Evolutionary conservation across 2,888 invertebrate genomes (phyloP).

Genomic region (Linnaemya tessellans): DNA sequence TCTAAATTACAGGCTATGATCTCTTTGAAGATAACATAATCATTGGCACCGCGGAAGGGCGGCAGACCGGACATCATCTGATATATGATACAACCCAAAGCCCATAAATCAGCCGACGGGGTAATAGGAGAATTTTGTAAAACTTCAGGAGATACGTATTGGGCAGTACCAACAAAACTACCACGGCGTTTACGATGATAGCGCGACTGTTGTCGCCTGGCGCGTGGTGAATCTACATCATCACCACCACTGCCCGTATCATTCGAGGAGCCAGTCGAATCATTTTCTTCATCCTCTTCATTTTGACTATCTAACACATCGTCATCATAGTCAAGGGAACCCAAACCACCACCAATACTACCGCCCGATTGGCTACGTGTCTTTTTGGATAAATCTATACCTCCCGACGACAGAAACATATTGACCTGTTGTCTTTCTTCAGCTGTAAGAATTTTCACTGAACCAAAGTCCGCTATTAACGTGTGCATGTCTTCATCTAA

Average conservation of each 20-base stretch:
- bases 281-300: conserved; percentile 63
- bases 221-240: conserved; percentile 73
- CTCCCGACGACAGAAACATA: conserved; percentile 71
- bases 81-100: conserved; percentile 97
- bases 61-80: conserved; percentile 98
- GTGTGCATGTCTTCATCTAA: conserved; percentile 98
- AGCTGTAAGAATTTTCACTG: conserved; percentile 90
- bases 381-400: conserved; percentile 71
- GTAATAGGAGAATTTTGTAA: conserved; percentile 91
- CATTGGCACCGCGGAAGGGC: conserved; percentile 95
- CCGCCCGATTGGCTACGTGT: conserved; percentile 66
- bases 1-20: conserved; percentile 95
- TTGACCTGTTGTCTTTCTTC: conserved; percentile 73
- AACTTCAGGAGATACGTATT: conserved; percentile 99
- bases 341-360: conserved; percentile 37
- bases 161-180: conserved; percentile 99
- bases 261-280: conserved; percentile 67
- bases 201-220: conserved; percentile 67
- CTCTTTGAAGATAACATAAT: conserved; percentile 98
- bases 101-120: conserved; percentile 96
- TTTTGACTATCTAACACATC: conserved; percentile 56
- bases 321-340: conserved; percentile 44
- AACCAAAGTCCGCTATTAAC: conserved; percentile 98
- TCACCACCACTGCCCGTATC: conserved; percentile 72
- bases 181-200: conserved; percentile 85